Evolutionary conservation across 2,797 vertebrate species (phyloP), one percentile per base, ranked within the genome.

Genomic region (Gastrophryne carolinensis): DNA sequence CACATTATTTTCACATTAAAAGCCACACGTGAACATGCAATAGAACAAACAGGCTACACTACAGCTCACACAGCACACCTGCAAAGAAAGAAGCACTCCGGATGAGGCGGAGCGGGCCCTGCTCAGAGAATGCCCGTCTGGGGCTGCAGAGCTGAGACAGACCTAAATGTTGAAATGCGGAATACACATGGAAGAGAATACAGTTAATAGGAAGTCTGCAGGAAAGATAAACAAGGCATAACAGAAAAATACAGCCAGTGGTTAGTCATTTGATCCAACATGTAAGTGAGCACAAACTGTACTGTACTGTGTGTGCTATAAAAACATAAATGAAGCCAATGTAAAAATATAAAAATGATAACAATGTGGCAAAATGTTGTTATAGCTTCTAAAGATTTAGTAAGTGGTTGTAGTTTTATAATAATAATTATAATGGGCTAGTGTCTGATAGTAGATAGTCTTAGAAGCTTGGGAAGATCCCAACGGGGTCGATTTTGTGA

Each of bases 21-120:
- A 80, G 84, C 57, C 62, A 35, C 68, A 82, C 56, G 3, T 37
- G 72, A 41, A 5, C 61, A 68, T 58, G 70, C 72, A 78, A 68
- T 75, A 76, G 83, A 79, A 84, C 80, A 85, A 80, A 86, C 88
- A 87, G 21, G 91, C 81, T 86, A 89, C 90, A 91, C 86, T 79
- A 89, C 88, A 83, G 86, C 81, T 88, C 88, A 91, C 85, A 89
- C 80, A 39, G 94, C 97, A 95, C 96, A 99, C 98, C 97, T 99
- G 98, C 97, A 98, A 99, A 99, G 95, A 99, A 99, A 99, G 98
- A 99, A 86, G 98, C 97, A 82, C 98, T 99, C 95, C 98, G 96
- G 96, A 98, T 98, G 90, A 99, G 95, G 84, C 97, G 96, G 90
- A 99, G 96, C 83, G 97, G 97, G 91, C 97, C 97, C 90, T 98